Percentiles rank a stretch among this genome's conserved stretches.
Evolutionary conservation across 2,797 vertebrate species (phyloP).

Genomic region (Sebastes hopkinsi): DNA sequence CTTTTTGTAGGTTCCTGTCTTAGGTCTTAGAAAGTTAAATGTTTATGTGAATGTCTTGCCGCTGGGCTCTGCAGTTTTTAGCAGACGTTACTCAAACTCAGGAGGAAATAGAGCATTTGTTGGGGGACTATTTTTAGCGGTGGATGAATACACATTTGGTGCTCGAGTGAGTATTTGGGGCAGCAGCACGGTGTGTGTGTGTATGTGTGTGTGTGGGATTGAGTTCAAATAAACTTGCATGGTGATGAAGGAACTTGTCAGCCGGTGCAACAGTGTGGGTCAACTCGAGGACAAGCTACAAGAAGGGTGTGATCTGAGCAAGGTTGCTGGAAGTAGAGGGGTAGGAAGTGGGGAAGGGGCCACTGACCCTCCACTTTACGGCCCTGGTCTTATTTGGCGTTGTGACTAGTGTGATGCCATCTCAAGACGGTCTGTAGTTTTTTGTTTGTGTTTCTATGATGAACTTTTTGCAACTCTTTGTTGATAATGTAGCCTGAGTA

Average conservation of each 20-base stretch:
- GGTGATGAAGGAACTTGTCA: background rate
- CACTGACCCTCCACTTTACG: no score
- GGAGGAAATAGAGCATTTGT: background rate
- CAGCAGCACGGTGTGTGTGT: background rate
- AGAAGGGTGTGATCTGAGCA: no score
- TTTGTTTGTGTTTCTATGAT: background rate
- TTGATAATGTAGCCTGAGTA: background rate
- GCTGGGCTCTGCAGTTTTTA: background rate
- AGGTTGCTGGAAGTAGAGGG: no score
- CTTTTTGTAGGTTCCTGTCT: background rate
- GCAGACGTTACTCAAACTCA: background rate
- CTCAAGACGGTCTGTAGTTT: background rate
- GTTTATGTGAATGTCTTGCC: background rate
- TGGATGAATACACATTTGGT: background rate
- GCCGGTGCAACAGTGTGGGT: background rate
- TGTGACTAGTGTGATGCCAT: background rate
- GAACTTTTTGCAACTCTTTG: background rate
- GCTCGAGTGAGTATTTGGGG: background rate
- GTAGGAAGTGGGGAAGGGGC: no score
- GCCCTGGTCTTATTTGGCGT: no score
- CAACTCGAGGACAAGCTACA: background rate
- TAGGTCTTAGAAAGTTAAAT: background rate
- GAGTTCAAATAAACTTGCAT: background rate
- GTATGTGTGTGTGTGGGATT: background rate
- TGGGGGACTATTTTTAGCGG: background rate